These are phyloP conservation scores for Sylvietta virens DNA, from an alignment of 2,113 vertebrate genomes.

Conservation along the genomic window DNA sequence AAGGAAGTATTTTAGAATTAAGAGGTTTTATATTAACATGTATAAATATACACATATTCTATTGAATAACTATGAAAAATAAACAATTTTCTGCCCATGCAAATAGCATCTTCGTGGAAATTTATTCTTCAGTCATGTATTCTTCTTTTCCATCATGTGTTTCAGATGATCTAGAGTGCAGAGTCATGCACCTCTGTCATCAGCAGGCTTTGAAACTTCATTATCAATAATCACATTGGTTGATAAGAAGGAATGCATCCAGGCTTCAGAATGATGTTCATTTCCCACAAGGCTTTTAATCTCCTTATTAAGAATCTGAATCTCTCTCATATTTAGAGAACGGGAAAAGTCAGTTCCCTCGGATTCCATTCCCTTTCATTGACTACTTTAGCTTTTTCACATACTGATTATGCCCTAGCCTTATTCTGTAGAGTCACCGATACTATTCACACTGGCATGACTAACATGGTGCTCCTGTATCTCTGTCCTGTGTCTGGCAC, in stretches of 20 bases:
- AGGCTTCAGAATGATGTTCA: background rate
- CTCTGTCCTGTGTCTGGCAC: background rate
- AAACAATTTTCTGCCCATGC: background rate
- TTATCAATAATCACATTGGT: background rate
- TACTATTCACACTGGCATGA: background rate
- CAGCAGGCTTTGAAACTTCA: background rate
- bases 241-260: background rate
- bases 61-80: background rate
- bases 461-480: background rate
- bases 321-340: background rate
- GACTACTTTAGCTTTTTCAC: background rate
- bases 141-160: background rate
- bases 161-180: background rate
- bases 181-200: background rate
- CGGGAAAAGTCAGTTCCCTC: background rate
- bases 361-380: background rate
- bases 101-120: background rate
- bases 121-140: background rate
- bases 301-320: background rate
- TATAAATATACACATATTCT: background rate
- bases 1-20: background rate
- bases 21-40: background rate
- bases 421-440: background rate
- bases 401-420: background rate
- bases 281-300: background rate